Conservation (phyloP, 2,113 vertebrate genomes). For the Pholis gunnellus region DNA sequence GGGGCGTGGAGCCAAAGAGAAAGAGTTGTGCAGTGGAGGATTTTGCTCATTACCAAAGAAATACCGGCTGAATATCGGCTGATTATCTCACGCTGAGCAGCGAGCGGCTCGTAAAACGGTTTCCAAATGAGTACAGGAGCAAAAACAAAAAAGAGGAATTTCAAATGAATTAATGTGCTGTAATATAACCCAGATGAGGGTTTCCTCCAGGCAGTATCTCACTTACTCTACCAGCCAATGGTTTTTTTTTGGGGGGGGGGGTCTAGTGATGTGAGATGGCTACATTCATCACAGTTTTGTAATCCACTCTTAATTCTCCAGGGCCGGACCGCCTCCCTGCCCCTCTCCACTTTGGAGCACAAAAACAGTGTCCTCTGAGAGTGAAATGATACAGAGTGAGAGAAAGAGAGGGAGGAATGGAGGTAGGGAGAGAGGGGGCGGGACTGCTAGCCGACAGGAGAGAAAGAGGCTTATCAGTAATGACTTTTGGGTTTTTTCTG, state of each 20-base stretch:
- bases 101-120: neutral
- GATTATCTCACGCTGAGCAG: slow-evolving; percentile 61
- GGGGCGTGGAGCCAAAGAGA: slow-evolving; percentile 55
- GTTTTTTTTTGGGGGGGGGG: slow-evolving; percentile 3
- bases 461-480: slow-evolving; percentile 80
- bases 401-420: slow-evolving; percentile 32
- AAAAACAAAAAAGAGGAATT: slow-evolving; percentile 8
- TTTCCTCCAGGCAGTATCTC: neutral
- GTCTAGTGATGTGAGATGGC: slow-evolving; percentile 39
- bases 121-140: slow-evolving; percentile 28
- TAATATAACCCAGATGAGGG: slow-evolving; percentile 26
- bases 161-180: neutral
- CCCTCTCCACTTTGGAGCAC: slow-evolving; percentile 21
- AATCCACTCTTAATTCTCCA: slow-evolving; percentile 68
- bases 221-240: neutral
- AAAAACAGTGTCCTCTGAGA: slow-evolving; percentile 57
- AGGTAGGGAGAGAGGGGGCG: slow-evolving; percentile 49
- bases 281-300: slow-evolving; percentile 71
- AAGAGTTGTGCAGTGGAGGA: slow-evolving; percentile 60
- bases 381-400: slow-evolving; percentile 68
- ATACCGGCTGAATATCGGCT: slow-evolving; percentile 54
- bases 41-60: slow-evolving; percentile 65
- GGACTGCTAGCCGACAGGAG: slow-evolving; percentile 42
- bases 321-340: slow-evolving; percentile 20
- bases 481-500: slow-evolving; percentile 11